Evolutionary conservation across 1,140 invertebrate genomes (phyloP), one percentile per base, ranked within the genome.

Genomic region (Laupala kohalensis): DNA sequence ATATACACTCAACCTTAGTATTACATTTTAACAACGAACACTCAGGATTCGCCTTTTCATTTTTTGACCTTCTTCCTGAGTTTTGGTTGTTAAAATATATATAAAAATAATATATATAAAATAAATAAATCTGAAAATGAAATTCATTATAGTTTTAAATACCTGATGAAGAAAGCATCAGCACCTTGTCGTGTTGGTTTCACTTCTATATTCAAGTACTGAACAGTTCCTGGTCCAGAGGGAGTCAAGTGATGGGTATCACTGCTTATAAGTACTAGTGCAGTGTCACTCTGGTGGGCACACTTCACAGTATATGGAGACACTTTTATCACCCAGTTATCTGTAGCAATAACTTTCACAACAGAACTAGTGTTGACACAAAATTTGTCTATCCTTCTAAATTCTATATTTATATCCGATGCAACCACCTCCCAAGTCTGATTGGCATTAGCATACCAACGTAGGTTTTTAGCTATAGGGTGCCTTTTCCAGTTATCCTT

Each of bases 311-410:
- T 86, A 77, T 95, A 93, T 66, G 90, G 87, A 0, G 88, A 84
- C 2, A 93, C 86, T 82, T 94, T 93, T 26, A 96, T 87, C n/a
- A 96, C 87, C 93, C 93, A 96, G 75, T 89, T 93, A 76, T 93
- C 88, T 1, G 92, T 95, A 5, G 89, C 90, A 74, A 94, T 84
- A 30, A 94, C 82, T 76, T 87, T 87, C 68, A 84, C 86, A 26
- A 92, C 83, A 4, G 87, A 85, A 78, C 86, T 91, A 67, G 87
- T 84, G 68, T 87, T 84, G 72, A 92, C 87, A 25, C 84, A 86
- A 72, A 93, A 86, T 81, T 93, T 94, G 76, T 93, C 89, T 73
- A 90, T 81, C 73, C 89, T 86, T 80, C 89, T 83, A 79, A 89
- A 94, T 80, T 95, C 93, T 67, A 81, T 83, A 79, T 94, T 90